phyloP scores from a whole-genome alignment of 1,140 invertebrate genomes.

The Brachionus rotundiformis region DNA sequence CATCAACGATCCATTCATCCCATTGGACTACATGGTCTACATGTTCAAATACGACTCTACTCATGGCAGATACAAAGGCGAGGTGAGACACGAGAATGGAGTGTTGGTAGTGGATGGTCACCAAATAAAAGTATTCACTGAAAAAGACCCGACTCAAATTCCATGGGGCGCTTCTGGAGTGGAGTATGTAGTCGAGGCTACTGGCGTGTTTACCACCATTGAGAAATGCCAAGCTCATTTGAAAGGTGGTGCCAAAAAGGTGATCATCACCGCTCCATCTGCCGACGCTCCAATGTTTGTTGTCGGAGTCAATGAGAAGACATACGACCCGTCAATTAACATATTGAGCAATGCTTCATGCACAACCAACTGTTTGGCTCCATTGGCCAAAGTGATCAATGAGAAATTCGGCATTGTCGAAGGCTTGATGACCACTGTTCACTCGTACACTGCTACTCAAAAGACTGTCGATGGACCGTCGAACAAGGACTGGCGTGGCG shows the following conservation, averaged over 20 bases:
- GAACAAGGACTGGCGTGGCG: conserved; percentile 91
- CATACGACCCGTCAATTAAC: conserved; percentile 78
- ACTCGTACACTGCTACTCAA: conserved; percentile 94
- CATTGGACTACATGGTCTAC: conserved; percentile 93
- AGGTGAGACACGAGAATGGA: conserved; percentile 75
- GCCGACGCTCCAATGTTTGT: conserved; percentile 98
- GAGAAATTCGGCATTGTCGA: conserved; percentile 94
- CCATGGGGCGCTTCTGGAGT: conserved; percentile 84
- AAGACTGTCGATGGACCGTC: conserved; percentile 96
- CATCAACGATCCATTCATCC: conserved; percentile 92
- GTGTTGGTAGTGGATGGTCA: conserved; percentile 78
- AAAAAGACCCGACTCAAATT: conserved; percentile 76
- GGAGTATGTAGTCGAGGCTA: conserved; percentile 93
- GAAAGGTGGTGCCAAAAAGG: conserved; percentile 93
- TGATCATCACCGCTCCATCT: conserved; percentile 95
- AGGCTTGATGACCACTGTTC: conserved; percentile 97
- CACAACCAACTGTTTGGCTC: conserved; percentile 98
- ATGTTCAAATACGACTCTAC: conserved; percentile 98
- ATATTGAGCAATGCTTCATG: conserved; percentile 86
- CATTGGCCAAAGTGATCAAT: conserved; percentile 90
- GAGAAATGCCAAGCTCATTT: conserved; percentile 83
- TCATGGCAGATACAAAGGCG: conserved; percentile 85
- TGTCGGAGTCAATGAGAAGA: conserved; percentile 85
- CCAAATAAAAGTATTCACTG: conserved; percentile 57
- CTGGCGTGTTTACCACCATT: conserved; percentile 91